A percentile compares a stretch with the other conserved stretches of the same genome.
Conservation (phyloP, 1,140 invertebrate species). For the Tetragnatha versicolor region DNA sequence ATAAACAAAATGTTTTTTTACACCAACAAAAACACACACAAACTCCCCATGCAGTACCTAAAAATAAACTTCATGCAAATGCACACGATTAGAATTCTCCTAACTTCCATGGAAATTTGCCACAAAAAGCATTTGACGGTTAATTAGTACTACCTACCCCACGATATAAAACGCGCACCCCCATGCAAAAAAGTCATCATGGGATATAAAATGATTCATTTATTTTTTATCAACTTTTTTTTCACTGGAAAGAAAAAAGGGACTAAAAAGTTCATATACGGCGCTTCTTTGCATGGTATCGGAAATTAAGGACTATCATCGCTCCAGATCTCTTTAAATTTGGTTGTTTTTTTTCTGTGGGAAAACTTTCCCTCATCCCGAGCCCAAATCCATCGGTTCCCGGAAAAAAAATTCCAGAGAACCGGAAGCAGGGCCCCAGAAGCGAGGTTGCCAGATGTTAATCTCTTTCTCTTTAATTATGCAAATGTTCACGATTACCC, state of each 20-base stretch:
- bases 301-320: constrained; percentile 44
- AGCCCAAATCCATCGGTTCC: background rate
- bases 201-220: constrained; percentile 1
- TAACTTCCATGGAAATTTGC: constrained; percentile 1
- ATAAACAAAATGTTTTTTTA: too few relatives aligned
- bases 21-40: too few relatives aligned
- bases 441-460: constrained; percentile 26
- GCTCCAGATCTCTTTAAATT: constrained; percentile 34
- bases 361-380: constrained; percentile 16
- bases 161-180: background rate
- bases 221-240: background rate
- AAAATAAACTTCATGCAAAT: too few relatives aligned
- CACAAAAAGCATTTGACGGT: constrained; percentile 9
- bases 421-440: constrained; percentile 15
- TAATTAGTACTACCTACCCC: constrained; percentile 23
- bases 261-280: too few relatives aligned
- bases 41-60: constrained; percentile 6
- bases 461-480: constrained; percentile 51
- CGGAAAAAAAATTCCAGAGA: background rate
- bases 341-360: constrained; percentile 14
- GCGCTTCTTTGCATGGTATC: too few relatives aligned
- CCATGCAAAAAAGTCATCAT: background rate
- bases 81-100: constrained; percentile 7
- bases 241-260: background rate
- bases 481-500: constrained; percentile 43